These are phyloP conservation scores for Drosophila grimshawi DNA, from an alignment of 1,140 invertebrate species.

Conservation along the genomic window DNA sequence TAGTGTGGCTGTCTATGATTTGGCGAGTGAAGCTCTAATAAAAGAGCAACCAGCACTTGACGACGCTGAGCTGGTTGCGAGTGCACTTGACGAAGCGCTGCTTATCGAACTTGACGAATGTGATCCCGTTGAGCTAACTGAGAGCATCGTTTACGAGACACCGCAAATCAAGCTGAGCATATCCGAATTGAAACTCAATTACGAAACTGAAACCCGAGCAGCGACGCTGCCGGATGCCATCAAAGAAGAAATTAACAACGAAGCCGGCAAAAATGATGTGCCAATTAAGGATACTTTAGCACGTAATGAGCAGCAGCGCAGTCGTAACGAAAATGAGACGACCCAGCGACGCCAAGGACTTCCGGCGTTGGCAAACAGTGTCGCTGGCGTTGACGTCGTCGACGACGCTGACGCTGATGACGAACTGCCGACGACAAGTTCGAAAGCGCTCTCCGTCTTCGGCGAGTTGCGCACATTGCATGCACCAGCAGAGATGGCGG, in stretches of 20 bases:
- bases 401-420: not conserved
- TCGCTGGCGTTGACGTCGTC: too few relatives aligned
- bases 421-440: conserved; percentile 62
- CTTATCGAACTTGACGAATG: conserved; percentile 33
- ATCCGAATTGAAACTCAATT: conserved; percentile 73
- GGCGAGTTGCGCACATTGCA: conserved; percentile 60
- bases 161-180: conserved; percentile 74
- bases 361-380: conserved; percentile 41
- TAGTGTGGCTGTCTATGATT: conserved; percentile 28
- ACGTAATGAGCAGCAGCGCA: conserved; percentile 39
- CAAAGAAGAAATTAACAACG: not conserved
- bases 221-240: not conserved
- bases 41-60: conserved; percentile 1
- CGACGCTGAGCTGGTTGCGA: not conserved
- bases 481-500: conserved; percentile 1
- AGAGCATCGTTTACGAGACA: conserved; percentile 72
- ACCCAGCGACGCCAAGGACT: conserved; percentile 44
- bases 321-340: conserved; percentile 35
- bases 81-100: conserved; percentile 6
- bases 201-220: conserved; percentile 60
- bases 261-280: conserved; percentile 29
- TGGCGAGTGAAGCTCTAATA: conserved; percentile 38
- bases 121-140: conserved; percentile 25
- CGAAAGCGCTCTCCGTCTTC: conserved; percentile 70
- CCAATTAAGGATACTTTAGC: conserved; percentile 52